Percentiles rank a stretch among this genome's conserved stretches.
phyloP scores from a whole-genome alignment of 2,888 invertebrate genomes.

The Bimastos eiseni region DNA sequence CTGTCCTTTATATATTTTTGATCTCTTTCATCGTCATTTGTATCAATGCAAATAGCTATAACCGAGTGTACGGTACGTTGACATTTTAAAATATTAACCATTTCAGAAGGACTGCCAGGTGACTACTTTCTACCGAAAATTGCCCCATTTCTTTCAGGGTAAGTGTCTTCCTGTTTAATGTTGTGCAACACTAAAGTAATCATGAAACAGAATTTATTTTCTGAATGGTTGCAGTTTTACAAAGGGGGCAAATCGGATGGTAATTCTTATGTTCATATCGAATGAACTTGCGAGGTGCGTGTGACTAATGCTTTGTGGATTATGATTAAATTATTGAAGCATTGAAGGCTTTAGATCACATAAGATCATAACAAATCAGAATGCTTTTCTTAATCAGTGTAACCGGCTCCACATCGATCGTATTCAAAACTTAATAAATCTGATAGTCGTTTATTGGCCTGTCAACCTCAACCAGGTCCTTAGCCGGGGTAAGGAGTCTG shows the following conservation, averaged over 20 bases:
- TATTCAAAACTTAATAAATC: not conserved
- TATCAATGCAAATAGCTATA: not conserved
- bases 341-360: not conserved
- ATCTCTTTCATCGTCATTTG: not conserved
- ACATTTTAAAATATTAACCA: not conserved
- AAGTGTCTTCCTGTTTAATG: not conserved
- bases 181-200: not conserved
- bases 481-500: no score
- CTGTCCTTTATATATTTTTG: no score
- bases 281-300: not conserved
- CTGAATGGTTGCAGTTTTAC: not conserved
- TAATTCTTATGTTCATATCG: not conserved
- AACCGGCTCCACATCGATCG: not conserved
- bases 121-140: not conserved
- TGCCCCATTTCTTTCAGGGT: slow-evolving; percentile 1
- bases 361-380: no score
- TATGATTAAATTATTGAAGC: not conserved
- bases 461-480: no score
- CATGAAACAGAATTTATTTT: not conserved
- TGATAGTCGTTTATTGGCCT: no score
- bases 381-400: not conserved
- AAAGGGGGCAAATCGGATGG: not conserved
- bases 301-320: not conserved
- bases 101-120: slow-evolving; percentile 6
- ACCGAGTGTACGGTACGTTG: not conserved